Evolutionary conservation across 2,113 vertebrate species (phyloP).

Genomic region (Strigops habroptila): DNA sequence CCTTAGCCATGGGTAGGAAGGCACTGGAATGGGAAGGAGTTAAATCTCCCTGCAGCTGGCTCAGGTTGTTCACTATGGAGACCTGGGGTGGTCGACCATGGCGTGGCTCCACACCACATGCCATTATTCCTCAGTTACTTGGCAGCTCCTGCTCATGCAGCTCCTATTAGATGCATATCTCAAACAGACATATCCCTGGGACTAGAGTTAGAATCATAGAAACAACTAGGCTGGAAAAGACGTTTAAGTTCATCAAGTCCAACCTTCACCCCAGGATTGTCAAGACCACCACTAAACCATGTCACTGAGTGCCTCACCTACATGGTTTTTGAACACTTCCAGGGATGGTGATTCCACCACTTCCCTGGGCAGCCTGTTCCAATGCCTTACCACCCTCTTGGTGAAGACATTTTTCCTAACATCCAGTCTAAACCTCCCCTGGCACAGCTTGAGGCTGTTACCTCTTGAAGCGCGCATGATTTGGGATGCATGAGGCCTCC

Average conservation of each 20-base stretch:
- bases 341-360: not conserved
- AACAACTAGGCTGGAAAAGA: not conserved
- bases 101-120: not conserved
- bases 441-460: not conserved
- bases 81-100: fast-evolving
- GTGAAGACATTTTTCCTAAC: not conserved
- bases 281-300: not conserved
- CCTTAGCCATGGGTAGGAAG: not conserved
- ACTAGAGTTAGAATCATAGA: not conserved
- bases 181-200: not conserved
- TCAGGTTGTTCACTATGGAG: not conserved
- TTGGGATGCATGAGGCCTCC: not conserved
- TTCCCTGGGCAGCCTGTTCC: not conserved
- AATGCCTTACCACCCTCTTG: not conserved
- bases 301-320: not conserved
- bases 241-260: not conserved
- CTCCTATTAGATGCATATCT: not conserved
- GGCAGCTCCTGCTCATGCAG: not conserved
- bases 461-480: not conserved
- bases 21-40: not conserved
- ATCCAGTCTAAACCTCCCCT: not conserved
- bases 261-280: not conserved
- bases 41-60: not conserved
- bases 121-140: not conserved
- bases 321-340: not conserved